These are phyloP conservation scores for Formica selysi DNA, from an alignment of 1,140 invertebrate genomes.

Conservation along the genomic window DNA sequence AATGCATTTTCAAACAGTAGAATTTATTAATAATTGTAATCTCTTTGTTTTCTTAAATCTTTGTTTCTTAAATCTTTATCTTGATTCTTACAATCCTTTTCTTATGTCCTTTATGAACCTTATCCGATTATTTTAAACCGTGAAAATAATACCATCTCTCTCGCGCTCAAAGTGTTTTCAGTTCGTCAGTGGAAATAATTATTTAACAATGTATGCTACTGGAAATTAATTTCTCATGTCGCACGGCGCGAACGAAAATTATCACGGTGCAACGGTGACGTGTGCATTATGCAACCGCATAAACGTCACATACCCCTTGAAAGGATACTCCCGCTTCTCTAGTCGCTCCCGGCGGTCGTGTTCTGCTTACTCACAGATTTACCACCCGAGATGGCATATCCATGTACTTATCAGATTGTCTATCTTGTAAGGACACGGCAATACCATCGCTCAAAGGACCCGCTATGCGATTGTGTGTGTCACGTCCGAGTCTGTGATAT, in stretches of 20 bases:
- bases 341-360: conserved; percentile 9
- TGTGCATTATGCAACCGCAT: conserved; percentile 14
- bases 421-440: conserved; percentile 48
- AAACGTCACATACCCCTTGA: background rate
- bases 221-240: conserved; percentile 49
- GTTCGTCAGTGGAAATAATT: conserved; percentile 13
- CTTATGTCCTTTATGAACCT: background rate
- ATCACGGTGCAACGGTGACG: conserved; percentile 22
- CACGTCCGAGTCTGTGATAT: conserved; percentile 22
- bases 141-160: background rate
- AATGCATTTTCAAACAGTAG: background rate
- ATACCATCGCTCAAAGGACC: conserved; percentile 46
- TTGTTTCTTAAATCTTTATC: background rate
- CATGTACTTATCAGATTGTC: conserved; percentile 62
- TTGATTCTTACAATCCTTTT: background rate
- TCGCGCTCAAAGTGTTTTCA: background rate
- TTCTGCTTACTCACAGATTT: conserved; percentile 58
- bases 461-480: conserved; percentile 22
- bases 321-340: background rate
- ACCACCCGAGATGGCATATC: conserved; percentile 58
- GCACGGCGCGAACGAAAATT: conserved; percentile 15
- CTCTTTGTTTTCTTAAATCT: background rate
- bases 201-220: conserved; percentile 21
- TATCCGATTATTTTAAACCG: background rate
- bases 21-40: background rate